Evolutionary conservation across 2,888 invertebrate genomes (phyloP), one percentile per base, ranked within the genome.

Genomic region (Bellardia pandia): DNA sequence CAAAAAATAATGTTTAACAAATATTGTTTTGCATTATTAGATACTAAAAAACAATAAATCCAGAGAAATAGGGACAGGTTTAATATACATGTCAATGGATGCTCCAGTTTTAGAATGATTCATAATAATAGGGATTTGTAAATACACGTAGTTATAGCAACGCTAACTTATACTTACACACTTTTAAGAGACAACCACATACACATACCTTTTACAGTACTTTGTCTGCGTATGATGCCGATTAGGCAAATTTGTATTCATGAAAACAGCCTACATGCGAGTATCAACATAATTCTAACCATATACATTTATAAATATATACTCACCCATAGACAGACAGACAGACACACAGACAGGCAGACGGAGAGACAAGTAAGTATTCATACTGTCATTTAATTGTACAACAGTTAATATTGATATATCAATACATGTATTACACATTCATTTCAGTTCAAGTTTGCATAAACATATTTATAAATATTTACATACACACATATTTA

Each of bases 321-420:
- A 30, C 13, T 37, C 33, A 23, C 58, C 9, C 13, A 58, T 40
- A 45, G 51, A 51, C 76, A 76, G 11, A 30, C 62, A 56, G 30
- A 48, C 23, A 23, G 23, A 23, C 23, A 76, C 11, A 30, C 62
- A 56, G 30, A 48, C 23, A 23, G 23, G 1, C 23, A 23, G 23
- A 23, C 72, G 64, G 64, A 74, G 45, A 72, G 56, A 56, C 66
- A 58, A 1, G 37, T n/a, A 33, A n/a, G 37, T 23, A 66, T 45
- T 66, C 33, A 45, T 48, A 62, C 30, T 60, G 60, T 62, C 48
- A 74, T 45, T 79, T 79, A 79, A 75, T 85, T 74, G 74, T 60
- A 45, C 33, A 74, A 16, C 13, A 11, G 74, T 69, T 79, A 79
- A 75, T 85, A 85, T 75, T 85, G 68, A 68, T 53, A 60, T 78